Percentiles rank a stretch among this genome's conserved stretches.
phyloP scores from a whole-genome alignment of 1,140 invertebrate species.

The Pristionchus pacificus region DNA sequence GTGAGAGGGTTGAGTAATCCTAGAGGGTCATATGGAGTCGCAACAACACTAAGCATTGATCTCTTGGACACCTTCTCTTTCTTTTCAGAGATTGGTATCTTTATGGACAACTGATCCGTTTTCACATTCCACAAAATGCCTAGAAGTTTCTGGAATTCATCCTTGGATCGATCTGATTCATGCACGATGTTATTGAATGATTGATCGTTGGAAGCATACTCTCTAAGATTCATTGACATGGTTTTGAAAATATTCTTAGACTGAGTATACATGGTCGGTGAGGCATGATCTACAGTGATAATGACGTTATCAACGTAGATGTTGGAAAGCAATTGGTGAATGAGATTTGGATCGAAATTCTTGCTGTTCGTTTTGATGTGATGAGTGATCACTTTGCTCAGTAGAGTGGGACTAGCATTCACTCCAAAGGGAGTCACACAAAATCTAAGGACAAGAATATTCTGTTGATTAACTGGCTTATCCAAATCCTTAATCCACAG shows the following conservation, averaged over 20 bases:
- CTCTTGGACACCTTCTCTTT: neutral
- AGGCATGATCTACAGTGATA: neutral
- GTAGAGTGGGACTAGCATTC: conserved; percentile 20
- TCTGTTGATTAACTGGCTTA: conserved; percentile 17
- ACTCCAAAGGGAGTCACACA: conserved; percentile 31
- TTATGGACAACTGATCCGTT: neutral
- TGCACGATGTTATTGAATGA: neutral
- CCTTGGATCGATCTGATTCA: neutral
- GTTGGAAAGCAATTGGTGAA: conserved; percentile 8
- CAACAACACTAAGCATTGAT: neutral
- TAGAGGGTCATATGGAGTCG: neutral
- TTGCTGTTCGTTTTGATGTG: conserved; percentile 13
- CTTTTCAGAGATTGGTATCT: neutral
- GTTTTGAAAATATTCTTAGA: conserved; percentile 10
- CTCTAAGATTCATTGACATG: conserved; percentile 27
- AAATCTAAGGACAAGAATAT: conserved; percentile 22
- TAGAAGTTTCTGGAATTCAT: neutral
- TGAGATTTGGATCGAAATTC: neutral
- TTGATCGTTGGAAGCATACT: conserved; percentile 11
- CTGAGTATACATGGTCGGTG: neutral
- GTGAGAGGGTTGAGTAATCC: neutral
- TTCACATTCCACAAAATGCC: neutral
- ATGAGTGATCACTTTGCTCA: conserved; percentile 17
- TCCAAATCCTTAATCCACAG: conserved; percentile 32
- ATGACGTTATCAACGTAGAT: conserved; percentile 33